Conservation (phyloP, 2,113 vertebrate genomes). For the Lamprotornis superbus region DNA sequence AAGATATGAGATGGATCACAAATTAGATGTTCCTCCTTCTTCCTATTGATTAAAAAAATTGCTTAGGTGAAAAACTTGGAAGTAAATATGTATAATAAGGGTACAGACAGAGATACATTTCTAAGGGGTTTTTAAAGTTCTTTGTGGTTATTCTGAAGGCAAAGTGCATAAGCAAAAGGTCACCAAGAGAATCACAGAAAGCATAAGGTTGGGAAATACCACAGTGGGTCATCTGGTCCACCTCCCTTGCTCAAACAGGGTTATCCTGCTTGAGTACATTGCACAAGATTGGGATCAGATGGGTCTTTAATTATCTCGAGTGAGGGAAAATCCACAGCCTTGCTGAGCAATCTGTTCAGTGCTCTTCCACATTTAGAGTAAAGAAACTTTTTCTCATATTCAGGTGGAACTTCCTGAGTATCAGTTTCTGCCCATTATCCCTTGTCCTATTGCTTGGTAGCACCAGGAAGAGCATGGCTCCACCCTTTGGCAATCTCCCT, state of each 20-base stretch:
- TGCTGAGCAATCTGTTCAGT: not conserved
- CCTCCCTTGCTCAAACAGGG: not conserved
- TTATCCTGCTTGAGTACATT: not conserved
- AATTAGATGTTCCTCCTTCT: not conserved
- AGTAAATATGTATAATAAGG: not conserved
- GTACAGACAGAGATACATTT: not conserved
- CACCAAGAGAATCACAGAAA: not conserved
- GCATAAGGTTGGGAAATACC: not conserved
- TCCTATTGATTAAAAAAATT: not conserved
- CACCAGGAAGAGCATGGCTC: not conserved
- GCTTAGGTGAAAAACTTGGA: not conserved
- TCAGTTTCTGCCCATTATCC: not conserved
- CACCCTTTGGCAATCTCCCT: not conserved
- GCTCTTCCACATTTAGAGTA: fast-evolving
- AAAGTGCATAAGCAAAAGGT: not conserved
- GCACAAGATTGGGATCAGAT: not conserved
- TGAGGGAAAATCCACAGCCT: not conserved
- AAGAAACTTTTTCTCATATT: not conserved
- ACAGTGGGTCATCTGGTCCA: not conserved
- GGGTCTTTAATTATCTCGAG: not conserved
- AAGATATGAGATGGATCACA: not conserved
- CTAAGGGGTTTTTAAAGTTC: not conserved
- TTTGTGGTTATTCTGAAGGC: not conserved
- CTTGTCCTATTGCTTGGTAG: not conserved
- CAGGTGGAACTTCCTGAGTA: not conserved